phyloP scores from a whole-genome alignment of 1,140 invertebrate species.

The Bombus cullumanus region DNA sequence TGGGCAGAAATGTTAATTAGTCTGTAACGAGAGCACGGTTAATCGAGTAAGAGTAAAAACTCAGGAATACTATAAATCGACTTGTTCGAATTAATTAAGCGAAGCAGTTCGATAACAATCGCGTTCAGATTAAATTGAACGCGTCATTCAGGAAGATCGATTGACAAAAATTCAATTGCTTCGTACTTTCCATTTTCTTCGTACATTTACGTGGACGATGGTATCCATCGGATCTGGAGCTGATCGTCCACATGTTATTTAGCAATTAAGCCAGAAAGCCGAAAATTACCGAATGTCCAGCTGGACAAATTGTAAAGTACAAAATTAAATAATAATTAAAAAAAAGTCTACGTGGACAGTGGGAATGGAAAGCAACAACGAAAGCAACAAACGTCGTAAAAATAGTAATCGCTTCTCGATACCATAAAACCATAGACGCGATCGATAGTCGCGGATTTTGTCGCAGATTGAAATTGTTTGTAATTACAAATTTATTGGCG shows the following conservation, averaged over 20 bases:
- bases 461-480: no score
- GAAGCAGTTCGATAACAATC: not conserved
- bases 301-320: no score
- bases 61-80: not conserved
- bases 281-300: no score
- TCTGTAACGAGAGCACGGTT: not conserved
- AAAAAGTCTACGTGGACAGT: no score
- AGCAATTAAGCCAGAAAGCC: no score
- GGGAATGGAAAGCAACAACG: not conserved
- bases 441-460: no score
- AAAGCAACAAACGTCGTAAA: not conserved
- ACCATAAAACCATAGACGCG: no score
- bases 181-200: not conserved
- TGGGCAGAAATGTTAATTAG: not conserved
- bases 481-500: not conserved
- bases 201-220: not conserved
- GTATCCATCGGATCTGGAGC: accelerated
- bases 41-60: not conserved
- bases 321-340: no score
- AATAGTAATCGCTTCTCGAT: no score
- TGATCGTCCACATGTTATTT: no score
- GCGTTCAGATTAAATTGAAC: not conserved
- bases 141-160: not conserved
- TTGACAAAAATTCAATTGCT: slow-evolving; percentile 15
- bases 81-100: slow-evolving; percentile 14